phyloP scores from a whole-genome alignment of 1,140 invertebrate species.

The Drosophila chauvacae region DNA sequence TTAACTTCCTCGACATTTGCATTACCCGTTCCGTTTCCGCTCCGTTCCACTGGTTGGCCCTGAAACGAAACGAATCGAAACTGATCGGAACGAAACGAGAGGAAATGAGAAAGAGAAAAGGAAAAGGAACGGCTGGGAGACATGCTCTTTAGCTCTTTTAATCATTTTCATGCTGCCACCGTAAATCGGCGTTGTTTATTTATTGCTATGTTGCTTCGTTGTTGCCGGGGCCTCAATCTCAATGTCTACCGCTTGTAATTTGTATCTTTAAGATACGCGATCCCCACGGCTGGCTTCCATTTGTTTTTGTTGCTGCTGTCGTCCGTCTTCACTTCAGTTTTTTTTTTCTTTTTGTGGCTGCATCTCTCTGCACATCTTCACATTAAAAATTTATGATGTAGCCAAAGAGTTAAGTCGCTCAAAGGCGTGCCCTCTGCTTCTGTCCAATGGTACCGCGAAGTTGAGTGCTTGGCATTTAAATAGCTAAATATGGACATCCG shows the following conservation, averaged over 20 bases:
- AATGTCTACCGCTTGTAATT: constrained; percentile 80
- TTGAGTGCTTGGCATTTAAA: background rate
- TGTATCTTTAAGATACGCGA: constrained; percentile 78
- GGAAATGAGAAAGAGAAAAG: background rate
- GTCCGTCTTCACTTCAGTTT: background rate
- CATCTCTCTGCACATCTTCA: constrained; percentile 64
- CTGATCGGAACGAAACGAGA: constrained; percentile 4
- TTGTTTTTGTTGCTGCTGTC: constrained; percentile 29
- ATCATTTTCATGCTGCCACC: constrained; percentile 77
- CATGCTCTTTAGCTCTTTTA: constrained; percentile 82
- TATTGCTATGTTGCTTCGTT: constrained; percentile 54
- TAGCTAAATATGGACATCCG: background rate
- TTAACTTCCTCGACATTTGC: constrained; percentile 42
- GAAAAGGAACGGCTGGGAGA: constrained; percentile 32
- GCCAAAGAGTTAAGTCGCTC: constrained; percentile 79
- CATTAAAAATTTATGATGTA: constrained; percentile 81
- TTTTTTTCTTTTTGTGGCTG: constrained; percentile 31
- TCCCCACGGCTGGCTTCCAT: constrained; percentile 55
- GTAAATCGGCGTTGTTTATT: constrained; percentile 67
- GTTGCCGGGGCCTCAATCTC: constrained; percentile 74
- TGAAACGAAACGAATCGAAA: constrained; percentile 44
- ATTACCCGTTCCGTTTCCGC: constrained; percentile 34
- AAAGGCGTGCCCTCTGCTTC: constrained; percentile 47
- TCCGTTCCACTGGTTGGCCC: constrained; percentile 58
- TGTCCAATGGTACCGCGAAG: constrained; percentile 24